A percentile compares a stretch with the other conserved stretches of the same genome.
Evolutionary conservation across 2,113 vertebrate genomes (phyloP).

Genomic region (Cryptomyrus ogoouensis): DNA sequence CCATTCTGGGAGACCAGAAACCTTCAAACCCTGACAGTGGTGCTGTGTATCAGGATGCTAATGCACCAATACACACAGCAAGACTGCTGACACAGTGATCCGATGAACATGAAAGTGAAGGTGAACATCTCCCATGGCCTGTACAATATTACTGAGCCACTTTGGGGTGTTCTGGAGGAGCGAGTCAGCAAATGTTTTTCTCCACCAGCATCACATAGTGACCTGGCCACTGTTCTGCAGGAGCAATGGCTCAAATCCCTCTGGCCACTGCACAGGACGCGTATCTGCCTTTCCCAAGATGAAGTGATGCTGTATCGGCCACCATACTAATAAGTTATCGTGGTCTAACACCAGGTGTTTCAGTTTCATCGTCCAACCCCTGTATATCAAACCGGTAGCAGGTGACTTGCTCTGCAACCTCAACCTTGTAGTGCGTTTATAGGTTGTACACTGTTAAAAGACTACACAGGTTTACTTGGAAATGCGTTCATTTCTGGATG

Average conservation of each 20-base stretch:
- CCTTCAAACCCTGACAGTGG: not conserved
- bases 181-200: too few species aligned
- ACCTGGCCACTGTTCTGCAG: too few species aligned
- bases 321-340: not conserved
- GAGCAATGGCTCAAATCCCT: too few species aligned
- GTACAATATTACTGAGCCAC: too few species aligned
- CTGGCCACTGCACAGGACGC: too few species aligned
- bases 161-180: too few species aligned
- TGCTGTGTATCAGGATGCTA: not conserved
- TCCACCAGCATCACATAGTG: too few species aligned
- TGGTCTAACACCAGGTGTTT: not conserved
- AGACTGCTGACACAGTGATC: too few species aligned
- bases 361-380: not conserved
- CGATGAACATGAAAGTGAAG: too few species aligned
- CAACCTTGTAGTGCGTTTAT: not conserved
- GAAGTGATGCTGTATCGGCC: too few species aligned
- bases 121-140: too few species aligned
- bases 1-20: not conserved
- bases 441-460: not conserved
- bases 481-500: not conserved
- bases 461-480: not conserved
- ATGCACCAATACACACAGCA: not conserved
- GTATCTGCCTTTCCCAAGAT: too few species aligned
- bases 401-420: not conserved
- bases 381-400: not conserved